A percentile compares a stretch with the other conserved stretches of the same genome.
Evolutionary conservation across 2,113 vertebrate genomes (phyloP).

Genomic region (Myotis davidii): DNA sequence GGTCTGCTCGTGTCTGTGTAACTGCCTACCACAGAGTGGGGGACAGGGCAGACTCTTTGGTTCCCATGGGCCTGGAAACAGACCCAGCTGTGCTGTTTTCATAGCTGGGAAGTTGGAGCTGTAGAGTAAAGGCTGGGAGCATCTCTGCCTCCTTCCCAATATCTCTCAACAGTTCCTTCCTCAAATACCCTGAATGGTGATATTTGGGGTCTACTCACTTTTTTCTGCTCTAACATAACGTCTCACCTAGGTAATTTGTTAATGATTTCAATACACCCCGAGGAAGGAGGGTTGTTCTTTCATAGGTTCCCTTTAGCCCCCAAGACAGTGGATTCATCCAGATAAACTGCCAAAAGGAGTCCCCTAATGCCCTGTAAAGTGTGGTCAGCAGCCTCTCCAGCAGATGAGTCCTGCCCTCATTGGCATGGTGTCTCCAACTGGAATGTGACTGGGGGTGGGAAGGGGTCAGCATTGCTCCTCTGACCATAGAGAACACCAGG

Average conservation of each 20-base stretch:
- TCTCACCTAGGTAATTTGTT: background rate
- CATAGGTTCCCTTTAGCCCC: background rate
- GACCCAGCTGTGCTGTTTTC: background rate
- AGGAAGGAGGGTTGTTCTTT: background rate
- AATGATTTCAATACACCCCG: background rate
- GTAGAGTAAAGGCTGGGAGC: background rate
- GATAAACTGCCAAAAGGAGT: background rate
- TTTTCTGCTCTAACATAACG: background rate
- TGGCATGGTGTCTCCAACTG: background rate
- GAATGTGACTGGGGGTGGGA: background rate
- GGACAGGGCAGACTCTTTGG: background rate
- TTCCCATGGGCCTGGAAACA: no score
- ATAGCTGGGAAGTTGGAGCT: background rate
- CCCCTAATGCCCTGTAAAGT: background rate
- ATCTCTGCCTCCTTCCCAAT: background rate
- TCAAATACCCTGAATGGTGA: background rate
- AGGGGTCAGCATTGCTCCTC: background rate
- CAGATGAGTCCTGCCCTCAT: background rate
- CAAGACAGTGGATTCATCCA: background rate
- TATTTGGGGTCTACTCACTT: background rate
- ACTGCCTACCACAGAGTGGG: no score
- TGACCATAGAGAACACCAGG: background rate
- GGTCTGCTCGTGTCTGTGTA: no score
- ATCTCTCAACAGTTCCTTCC: background rate
- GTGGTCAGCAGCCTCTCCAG: background rate